phyloP scores from a whole-genome alignment of 2,888 invertebrate genomes.

The Hololepta plana region DNA sequence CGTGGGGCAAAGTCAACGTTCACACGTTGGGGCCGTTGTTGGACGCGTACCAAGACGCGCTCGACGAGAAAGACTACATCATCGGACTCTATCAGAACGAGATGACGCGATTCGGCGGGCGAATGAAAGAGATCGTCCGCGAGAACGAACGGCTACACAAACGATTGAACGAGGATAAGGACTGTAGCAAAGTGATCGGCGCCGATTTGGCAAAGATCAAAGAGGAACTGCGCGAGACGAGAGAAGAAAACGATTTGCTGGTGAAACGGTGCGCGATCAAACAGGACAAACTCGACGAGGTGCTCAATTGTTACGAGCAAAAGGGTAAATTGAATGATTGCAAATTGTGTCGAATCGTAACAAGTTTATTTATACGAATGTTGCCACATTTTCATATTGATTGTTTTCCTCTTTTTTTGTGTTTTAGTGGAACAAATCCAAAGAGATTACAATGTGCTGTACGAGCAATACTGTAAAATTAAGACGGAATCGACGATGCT shows the following conservation, averaged over 20 bases:
- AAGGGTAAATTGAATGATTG: constrained; percentile 36
- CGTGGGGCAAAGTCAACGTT: constrained; percentile 37
- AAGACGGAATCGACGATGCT: constrained; percentile 38
- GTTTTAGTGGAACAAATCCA: constrained; percentile 41
- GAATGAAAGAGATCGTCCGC: constrained; percentile 45
- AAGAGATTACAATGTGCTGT: constrained; percentile 43
- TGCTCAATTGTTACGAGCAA: constrained; percentile 54
- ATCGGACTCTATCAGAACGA: constrained; percentile 52
- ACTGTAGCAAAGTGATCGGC: constrained; percentile 26
- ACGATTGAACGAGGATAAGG: constrained; percentile 30
- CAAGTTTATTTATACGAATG: constrained; percentile 4
- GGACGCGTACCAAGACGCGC: constrained; percentile 61
- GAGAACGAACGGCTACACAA: constrained; percentile 49
- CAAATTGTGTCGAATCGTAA: too few relatives aligned
- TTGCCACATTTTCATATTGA: constrained; percentile 3
- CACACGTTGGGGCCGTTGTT: constrained; percentile 54
- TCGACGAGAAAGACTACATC: constrained; percentile 56
- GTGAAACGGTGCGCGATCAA: constrained; percentile 48
- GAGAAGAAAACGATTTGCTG: constrained; percentile 27
- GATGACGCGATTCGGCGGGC: constrained; percentile 50
- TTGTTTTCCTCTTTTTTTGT: constrained; percentile 5
- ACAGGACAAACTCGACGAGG: constrained; percentile 54
- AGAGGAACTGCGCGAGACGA: constrained; percentile 21
- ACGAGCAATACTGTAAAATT: constrained; percentile 39
- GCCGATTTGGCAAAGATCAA: constrained; percentile 26